Percentiles rank a stretch among this genome's conserved stretches.
phyloP scores from a whole-genome alignment of 2,888 invertebrate genomes.

The Octodonta nipae region DNA sequence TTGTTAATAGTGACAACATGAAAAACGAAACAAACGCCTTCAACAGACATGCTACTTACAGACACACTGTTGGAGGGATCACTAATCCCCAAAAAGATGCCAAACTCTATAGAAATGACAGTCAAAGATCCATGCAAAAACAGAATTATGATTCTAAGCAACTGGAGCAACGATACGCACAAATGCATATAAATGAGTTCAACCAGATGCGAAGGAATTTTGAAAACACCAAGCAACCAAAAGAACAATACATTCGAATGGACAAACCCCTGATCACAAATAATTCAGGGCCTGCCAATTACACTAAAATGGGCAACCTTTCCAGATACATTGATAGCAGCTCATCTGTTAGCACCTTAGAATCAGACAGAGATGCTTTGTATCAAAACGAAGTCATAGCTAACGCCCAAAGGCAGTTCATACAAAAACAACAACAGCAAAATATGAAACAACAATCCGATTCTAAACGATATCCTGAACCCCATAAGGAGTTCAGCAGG shows the following conservation, averaged over 20 bases:
- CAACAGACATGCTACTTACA: conserved; percentile 23
- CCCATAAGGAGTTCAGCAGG: conserved; percentile 9
- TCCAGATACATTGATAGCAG: conserved; percentile 32
- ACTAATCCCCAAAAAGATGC: conserved; percentile 9
- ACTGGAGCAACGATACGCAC: conserved; percentile 24
- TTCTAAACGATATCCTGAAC: conserved; percentile 4
- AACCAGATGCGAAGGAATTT: conserved; percentile 16
- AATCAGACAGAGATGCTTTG: conserved; percentile 23
- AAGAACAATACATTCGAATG: conserved; percentile 15
- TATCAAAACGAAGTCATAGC: conserved; percentile 13
- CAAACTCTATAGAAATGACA: conserved; percentile 11
- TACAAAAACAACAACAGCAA: conserved; percentile 13
- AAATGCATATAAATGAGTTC: conserved; percentile 24
- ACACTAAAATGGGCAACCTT: conserved; percentile 21
- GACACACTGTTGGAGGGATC: conserved; percentile 20
- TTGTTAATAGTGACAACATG: conserved; percentile 21
- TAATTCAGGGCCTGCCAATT: conserved; percentile 18
- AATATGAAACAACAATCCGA: conserved; percentile 7
- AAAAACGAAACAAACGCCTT: conserved; percentile 30
- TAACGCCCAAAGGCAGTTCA: too few relatives aligned
- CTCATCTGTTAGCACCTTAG: conserved; percentile 31
- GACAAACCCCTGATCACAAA: conserved; percentile 17
- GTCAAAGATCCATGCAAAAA: conserved; percentile 9
- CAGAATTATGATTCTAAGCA: conserved; percentile 14
- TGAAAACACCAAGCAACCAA: conserved; percentile 12